Evolutionary conservation across 2,888 invertebrate genomes (phyloP).

Genomic region (Elysia crispata): DNA sequence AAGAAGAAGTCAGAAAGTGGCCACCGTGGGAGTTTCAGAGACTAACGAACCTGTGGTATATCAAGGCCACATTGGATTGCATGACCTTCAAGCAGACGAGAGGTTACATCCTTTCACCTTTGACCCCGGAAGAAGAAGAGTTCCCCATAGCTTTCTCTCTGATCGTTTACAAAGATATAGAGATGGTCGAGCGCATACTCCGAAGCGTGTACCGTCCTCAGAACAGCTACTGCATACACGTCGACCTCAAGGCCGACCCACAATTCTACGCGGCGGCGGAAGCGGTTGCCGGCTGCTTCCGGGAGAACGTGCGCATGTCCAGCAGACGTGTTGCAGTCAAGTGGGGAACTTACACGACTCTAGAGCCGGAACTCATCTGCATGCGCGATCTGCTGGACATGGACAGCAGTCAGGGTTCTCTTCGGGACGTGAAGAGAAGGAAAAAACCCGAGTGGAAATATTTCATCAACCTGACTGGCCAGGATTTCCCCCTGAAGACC

Average conservation of each 20-base stretch:
- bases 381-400: conserved; percentile 18
- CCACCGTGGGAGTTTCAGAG: background rate
- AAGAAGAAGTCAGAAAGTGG: no score
- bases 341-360: conserved; percentile 29
- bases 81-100: background rate
- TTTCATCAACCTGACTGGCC: conserved; percentile 70
- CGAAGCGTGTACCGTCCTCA: conserved; percentile 34
- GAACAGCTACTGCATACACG: conserved; percentile 42
- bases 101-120: conserved; percentile 31
- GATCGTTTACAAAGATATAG: conserved; percentile 12
- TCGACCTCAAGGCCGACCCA: conserved; percentile 5
- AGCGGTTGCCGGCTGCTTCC: conserved; percentile 24
- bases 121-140: conserved; percentile 32
- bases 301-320: conserved; percentile 15
- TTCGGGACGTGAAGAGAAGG: conserved; percentile 52
- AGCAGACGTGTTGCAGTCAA: conserved; percentile 19
- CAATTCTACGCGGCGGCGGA: background rate
- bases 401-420: no score
- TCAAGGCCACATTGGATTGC: conserved; percentile 13
- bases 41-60: background rate
- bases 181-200: conserved; percentile 32
- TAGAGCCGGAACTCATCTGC: conserved; percentile 39
- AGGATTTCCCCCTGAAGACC: conserved; percentile 70
- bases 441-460: conserved; percentile 65
- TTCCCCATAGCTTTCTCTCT: conserved; percentile 36